A percentile compares a stretch with the other conserved stretches of the same genome.
phyloP scores from a whole-genome alignment of 2,113 vertebrate genomes.

The Lepus europaeus region DNA sequence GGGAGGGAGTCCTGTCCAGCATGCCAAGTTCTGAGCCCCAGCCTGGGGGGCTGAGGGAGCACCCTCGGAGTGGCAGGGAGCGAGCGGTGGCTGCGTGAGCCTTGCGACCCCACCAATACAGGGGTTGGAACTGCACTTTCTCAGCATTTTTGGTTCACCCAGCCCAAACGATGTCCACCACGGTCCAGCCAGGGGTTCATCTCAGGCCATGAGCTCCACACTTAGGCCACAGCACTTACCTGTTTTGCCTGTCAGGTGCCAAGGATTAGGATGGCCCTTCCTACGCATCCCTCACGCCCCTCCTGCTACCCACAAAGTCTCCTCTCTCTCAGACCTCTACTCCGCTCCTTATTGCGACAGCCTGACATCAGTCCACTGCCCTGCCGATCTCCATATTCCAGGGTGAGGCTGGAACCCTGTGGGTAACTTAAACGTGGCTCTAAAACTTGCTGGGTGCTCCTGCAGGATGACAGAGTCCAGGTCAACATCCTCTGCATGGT shows the following conservation, averaged over 20 bases:
- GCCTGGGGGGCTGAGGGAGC: no score
- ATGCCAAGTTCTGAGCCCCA: no score
- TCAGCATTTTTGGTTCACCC: not conserved
- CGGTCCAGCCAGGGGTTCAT: not conserved
- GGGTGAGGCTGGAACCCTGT: not conserved
- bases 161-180: rapidly evolving
- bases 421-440: not conserved
- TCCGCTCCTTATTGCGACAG: not conserved
- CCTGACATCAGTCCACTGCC: not conserved
- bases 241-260: not conserved
- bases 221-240: not conserved
- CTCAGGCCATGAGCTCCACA: not conserved
- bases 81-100: no score
- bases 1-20: no score
- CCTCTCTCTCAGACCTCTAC: not conserved
- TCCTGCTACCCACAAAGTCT: not conserved
- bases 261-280: not conserved
- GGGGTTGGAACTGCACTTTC: no score
- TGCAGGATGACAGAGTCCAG: not conserved
- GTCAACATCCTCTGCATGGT: not conserved
- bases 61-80: no score
- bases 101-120: not conserved
- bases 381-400: not conserved
- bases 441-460: not conserved
- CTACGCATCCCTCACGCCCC: not conserved